Conservation (phyloP, 2,113 vertebrate genomes). For the Cariama cristata region DNA sequence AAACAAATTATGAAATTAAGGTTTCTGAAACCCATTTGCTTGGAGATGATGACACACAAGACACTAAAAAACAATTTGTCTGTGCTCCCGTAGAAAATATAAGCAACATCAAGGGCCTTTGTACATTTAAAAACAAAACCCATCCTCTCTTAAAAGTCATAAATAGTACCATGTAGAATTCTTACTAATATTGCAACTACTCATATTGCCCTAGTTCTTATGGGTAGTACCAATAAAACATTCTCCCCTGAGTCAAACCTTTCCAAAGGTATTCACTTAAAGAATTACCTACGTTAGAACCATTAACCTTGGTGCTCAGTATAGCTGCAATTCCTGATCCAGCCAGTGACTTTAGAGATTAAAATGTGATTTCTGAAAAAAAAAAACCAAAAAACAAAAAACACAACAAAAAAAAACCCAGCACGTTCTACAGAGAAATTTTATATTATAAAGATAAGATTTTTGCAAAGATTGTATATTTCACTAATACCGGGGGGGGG, state of each 20-base stretch:
- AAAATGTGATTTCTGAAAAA: background rate
- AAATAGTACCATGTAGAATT: slow-evolving; percentile 36
- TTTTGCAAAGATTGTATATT: background rate
- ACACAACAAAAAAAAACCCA: background rate
- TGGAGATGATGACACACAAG: slow-evolving; percentile 24
- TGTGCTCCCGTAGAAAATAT: background rate
- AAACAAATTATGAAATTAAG: slow-evolving; percentile 44
- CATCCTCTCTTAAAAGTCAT: background rate
- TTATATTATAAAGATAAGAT: background rate
- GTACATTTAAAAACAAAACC: slow-evolving; percentile 19
- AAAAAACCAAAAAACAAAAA: no score
- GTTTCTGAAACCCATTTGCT: slow-evolving; percentile 29
- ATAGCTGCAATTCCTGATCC: slow-evolving; percentile 31
- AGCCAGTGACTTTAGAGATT: slow-evolving; percentile 3
- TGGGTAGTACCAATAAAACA: slow-evolving; percentile 17
- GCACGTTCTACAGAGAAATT: background rate
- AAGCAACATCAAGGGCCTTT: slow-evolving; percentile 4
- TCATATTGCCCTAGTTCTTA: slow-evolving; percentile 20
- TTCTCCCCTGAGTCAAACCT: slow-evolving; percentile 5
- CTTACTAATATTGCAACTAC: slow-evolving; percentile 43
- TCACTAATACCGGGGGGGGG: background rate
- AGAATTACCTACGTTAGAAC: slow-evolving; percentile 26
- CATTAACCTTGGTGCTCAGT: slow-evolving; percentile 49
- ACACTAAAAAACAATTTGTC: slow-evolving; percentile 15
- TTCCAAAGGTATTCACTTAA: slow-evolving; percentile 44